phyloP scores from a whole-genome alignment of 2,888 invertebrate genomes.

The Phalera bucephala region DNA sequence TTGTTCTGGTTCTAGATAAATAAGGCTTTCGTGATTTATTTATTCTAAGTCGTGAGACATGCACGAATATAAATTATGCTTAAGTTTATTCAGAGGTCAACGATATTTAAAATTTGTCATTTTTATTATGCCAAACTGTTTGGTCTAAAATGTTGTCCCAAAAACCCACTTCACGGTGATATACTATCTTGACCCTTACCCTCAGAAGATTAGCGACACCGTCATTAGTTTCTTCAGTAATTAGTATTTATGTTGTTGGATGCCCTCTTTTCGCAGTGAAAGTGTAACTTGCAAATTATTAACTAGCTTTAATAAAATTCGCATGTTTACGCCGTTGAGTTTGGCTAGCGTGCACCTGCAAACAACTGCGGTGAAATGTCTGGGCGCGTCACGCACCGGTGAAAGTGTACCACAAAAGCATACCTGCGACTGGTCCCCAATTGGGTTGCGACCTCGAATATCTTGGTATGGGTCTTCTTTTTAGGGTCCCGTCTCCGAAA shows the following conservation, averaged over 20 bases:
- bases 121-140: conserved; percentile 38
- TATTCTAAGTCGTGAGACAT: no score
- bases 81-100: conserved; percentile 66
- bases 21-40: no score
- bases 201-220: conserved; percentile 1
- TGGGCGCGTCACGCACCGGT: conserved; percentile 72
- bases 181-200: conserved; percentile 27
- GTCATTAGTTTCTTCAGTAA: conserved; percentile 18
- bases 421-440: conserved; percentile 74
- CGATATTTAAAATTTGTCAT: conserved; percentile 52
- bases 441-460: conserved; percentile 79
- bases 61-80: no score
- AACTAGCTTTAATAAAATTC: conserved; percentile 43
- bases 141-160: conserved; percentile 53
- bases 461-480: conserved; percentile 62
- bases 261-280: conserved; percentile 45
- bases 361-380: conserved; percentile 62
- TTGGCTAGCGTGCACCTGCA: conserved; percentile 40
- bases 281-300: conserved; percentile 50
- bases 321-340: conserved; percentile 40
- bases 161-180: conserved; percentile 49
- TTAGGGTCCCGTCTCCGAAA: conserved; percentile 26
- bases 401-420: conserved; percentile 78
- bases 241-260: conserved; percentile 15
- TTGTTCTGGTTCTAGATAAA: no score